phyloP scores from a whole-genome alignment of 23 tunicate genomes.

The Ascidia mentula region DNA sequence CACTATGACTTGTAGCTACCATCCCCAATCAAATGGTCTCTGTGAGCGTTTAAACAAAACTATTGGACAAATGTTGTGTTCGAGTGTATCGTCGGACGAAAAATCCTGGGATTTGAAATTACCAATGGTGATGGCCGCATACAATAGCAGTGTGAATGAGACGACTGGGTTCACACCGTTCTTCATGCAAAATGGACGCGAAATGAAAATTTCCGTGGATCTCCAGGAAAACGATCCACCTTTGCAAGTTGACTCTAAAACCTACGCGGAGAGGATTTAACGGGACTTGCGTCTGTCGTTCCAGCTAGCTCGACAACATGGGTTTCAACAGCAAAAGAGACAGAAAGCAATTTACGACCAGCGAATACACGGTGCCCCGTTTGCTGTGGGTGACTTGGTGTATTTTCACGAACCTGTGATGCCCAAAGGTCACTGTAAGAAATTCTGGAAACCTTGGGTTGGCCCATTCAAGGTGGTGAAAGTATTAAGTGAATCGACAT shows the following conservation, averaged over 20 bases:
- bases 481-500: neutral
- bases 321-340: neutral
- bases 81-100: neutral
- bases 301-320: neutral
- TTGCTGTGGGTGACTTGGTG: neutral
- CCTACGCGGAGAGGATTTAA: neutral
- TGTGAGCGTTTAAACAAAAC: neutral
- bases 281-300: neutral
- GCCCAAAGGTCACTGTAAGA: neutral
- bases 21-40: neutral
- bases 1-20: neutral
- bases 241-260: neutral
- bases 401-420: constrained; percentile 3
- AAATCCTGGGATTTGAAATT: neutral
- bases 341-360: neutral
- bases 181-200: constrained; percentile 2
- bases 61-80: neutral
- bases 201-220: constrained; percentile 6
- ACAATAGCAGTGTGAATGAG: neutral
- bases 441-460: neutral
- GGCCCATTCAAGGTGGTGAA: neutral
- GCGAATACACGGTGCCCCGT: neutral
- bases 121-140: neutral
- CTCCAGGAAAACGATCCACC: neutral
- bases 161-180: constrained; percentile 6